phyloP scores from a whole-genome alignment of 2,888 invertebrate species.

The Emmelina monodactyla region DNA sequence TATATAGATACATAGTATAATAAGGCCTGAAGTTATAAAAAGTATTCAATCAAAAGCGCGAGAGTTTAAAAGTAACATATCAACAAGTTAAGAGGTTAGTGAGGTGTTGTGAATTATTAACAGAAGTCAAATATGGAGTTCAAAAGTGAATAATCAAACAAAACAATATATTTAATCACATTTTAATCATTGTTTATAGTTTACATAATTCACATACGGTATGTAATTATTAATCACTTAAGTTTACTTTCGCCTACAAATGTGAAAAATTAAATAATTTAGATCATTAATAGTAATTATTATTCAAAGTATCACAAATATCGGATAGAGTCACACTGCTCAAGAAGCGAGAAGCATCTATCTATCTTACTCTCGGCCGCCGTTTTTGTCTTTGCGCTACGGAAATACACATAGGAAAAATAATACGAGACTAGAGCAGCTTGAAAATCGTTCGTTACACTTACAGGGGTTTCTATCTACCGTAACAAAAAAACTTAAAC shows the following conservation, averaged over 20 bases:
- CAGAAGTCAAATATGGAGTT: too few relatives aligned
- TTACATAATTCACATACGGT: constrained; percentile 48
- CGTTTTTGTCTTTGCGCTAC: neutral
- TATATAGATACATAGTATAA: too few relatives aligned
- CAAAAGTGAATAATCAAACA: constrained; percentile 20
- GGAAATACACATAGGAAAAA: neutral
- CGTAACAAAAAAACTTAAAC: neutral
- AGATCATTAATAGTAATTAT: constrained; percentile 59
- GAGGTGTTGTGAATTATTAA: too few relatives aligned
- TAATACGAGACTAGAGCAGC: constrained; percentile 1
- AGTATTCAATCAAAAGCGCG: too few relatives aligned
- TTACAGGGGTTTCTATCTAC: neutral
- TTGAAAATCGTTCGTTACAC: neutral
- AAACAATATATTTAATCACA: constrained; percentile 40
- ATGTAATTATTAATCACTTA: constrained; percentile 38
- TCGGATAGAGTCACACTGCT: constrained; percentile 57
- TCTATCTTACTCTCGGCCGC: constrained; percentile 27
- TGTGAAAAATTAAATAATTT: constrained; percentile 67
- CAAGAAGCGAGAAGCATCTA: constrained; percentile 55
- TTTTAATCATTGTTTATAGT: constrained; percentile 55
- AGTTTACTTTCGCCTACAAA: constrained; percentile 51
- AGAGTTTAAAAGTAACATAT: too few relatives aligned
- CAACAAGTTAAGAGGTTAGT: too few relatives aligned
- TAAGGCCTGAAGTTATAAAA: too few relatives aligned
- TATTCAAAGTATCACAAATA: constrained; percentile 64